phyloP scores from a whole-genome alignment of 2,888 invertebrate species.

The Aromia moschata region DNA sequence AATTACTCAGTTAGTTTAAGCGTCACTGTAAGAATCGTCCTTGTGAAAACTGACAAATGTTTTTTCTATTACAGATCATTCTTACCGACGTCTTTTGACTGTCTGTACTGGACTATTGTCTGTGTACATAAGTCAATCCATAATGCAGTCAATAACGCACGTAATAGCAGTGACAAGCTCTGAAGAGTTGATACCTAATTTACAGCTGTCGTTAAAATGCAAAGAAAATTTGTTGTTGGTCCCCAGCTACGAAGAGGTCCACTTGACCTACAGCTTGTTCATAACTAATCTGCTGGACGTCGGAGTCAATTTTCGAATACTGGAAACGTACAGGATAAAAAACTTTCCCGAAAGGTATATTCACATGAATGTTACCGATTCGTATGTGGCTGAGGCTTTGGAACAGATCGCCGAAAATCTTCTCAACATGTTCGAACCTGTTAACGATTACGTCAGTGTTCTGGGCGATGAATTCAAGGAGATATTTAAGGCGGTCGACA shows the following conservation, averaged over 20 bases:
- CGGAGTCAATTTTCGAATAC: conserved; percentile 36
- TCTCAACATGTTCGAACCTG: conserved; percentile 66
- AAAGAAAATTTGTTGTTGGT: conserved; percentile 60
- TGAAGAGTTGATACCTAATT: conserved; percentile 68
- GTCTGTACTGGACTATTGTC: conserved; percentile 63
- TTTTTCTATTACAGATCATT: conserved; percentile 1
- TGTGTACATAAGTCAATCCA: conserved; percentile 72
- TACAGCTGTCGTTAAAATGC: conserved; percentile 64
- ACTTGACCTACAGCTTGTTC: conserved; percentile 67
- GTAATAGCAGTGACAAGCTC: conserved; percentile 68
- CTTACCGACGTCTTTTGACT: conserved; percentile 6
- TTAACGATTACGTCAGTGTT: conserved; percentile 66
- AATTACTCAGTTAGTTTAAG: too few relatives aligned
- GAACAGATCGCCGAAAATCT: conserved; percentile 66
- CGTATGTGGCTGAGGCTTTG: conserved; percentile 63
- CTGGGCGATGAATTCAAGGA: conserved; percentile 68
- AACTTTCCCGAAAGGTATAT: conserved; percentile 44
- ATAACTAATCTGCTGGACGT: conserved; percentile 56
- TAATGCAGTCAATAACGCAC: conserved; percentile 73
- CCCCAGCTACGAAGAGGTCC: conserved; percentile 70
- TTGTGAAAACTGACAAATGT: too few relatives aligned
- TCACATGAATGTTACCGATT: conserved; percentile 52
- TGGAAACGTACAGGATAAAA: conserved; percentile 48
- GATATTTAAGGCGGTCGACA: conserved; percentile 25
- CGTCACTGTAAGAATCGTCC: too few relatives aligned